A percentile compares a stretch with the other conserved stretches of the same genome.
phyloP scores from a whole-genome alignment of 2,888 invertebrate species.

The Scaptomyza reducta region DNA sequence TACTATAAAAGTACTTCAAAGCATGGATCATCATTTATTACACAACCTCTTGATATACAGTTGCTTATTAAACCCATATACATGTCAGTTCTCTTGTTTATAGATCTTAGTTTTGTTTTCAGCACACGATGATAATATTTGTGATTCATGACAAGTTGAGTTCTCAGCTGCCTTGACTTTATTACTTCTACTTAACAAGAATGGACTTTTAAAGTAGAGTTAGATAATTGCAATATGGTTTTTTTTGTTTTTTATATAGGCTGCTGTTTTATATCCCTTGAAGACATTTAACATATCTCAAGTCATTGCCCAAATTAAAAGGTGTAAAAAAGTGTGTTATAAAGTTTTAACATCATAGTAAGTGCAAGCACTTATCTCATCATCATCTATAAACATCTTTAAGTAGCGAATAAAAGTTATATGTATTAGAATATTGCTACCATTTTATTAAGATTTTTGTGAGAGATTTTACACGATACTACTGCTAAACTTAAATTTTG shows the following conservation, averaged over 20 bases:
- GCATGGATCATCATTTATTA: neutral
- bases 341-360: neutral
- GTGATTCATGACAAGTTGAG: conserved; percentile 14
- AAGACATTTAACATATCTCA: no score
- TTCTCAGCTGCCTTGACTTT: conserved; percentile 4
- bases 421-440: neutral
- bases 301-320: neutral
- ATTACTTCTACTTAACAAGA: neutral
- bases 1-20: conserved; percentile 4
- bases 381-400: neutral
- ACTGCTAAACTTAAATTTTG: no score
- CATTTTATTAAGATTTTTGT: neutral
- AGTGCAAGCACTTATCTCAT: neutral
- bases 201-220: neutral
- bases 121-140: conserved; percentile 1
- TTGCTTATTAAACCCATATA: neutral
- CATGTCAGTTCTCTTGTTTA: neutral
- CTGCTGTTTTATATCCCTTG: neutral
- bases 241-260: conserved; percentile 23
- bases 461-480: no score
- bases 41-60: neutral
- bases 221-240: neutral
- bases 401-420: neutral
- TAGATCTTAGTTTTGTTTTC: neutral
- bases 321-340: neutral